phyloP scores from a whole-genome alignment of 2,888 invertebrate species.

The Masnerella sp. region DNA sequence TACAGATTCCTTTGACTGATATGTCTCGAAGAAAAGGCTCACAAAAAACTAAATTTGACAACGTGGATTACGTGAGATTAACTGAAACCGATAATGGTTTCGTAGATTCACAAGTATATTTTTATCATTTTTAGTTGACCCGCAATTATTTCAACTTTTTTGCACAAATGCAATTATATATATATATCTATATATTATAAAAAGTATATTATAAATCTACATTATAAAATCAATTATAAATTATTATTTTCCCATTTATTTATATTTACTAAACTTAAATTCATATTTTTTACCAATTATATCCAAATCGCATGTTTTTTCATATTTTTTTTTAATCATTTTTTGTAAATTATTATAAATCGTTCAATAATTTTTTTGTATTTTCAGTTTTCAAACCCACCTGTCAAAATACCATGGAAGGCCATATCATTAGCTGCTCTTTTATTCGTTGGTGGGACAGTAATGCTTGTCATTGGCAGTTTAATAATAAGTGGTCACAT shows the following conservation, averaged over 20 bases:
- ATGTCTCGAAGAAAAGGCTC: constrained; percentile 82
- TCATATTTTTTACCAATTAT: no score
- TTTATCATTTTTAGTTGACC: no score
- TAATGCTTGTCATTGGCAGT: constrained; percentile 86
- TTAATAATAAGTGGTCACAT: constrained; percentile 90
- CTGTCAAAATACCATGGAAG: constrained; percentile 89
- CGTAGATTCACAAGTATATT: constrained; percentile 81
- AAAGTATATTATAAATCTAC: no score
- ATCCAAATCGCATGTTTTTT: no score
- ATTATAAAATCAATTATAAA: no score
- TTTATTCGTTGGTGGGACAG: constrained; percentile 87
- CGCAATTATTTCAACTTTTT: no score
- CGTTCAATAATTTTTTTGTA: constrained; percentile 3
- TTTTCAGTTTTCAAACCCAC: constrained; percentile 81
- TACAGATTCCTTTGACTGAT: constrained; percentile 62
- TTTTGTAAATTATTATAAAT: no score
- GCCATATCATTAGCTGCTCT: constrained; percentile 87
- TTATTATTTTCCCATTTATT: no score
- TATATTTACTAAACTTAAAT: no score
- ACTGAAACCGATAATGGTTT: constrained; percentile 82
- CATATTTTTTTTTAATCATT: no score
- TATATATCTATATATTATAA: no score
- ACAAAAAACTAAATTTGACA: constrained; percentile 78
- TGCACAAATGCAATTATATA: no score
- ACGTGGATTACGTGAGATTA: constrained; percentile 82